These are phyloP conservation scores for Dolichallabes microphthalmus DNA, from an alignment of 2,113 vertebrate species.

Conservation along the genomic window DNA sequence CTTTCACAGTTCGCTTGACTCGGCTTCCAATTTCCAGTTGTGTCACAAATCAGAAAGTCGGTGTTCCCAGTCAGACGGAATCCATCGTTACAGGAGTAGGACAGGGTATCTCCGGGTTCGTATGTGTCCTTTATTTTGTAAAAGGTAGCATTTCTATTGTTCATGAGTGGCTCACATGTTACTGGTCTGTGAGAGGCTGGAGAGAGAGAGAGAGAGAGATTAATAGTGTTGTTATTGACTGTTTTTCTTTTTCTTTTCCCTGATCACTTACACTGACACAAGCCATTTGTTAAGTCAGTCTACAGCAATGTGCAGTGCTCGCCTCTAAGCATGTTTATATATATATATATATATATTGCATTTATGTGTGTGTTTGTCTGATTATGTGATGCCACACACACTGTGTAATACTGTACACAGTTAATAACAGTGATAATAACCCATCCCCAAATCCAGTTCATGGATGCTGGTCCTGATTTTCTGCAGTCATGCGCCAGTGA, in stretches of 20 bases:
- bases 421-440: not conserved
- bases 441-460: not conserved
- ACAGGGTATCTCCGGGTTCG: not conserved
- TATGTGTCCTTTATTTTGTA: not conserved
- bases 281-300: no score
- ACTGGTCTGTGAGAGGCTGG: not conserved
- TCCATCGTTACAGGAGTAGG: conserved; percentile 10
- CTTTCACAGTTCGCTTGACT: not conserved
- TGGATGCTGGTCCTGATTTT: not conserved
- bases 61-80: not conserved
- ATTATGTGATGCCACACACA: not conserved
- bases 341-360: no score
- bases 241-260: not conserved
- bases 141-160: not conserved
- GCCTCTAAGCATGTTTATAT: no score
- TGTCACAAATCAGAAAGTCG: not conserved
- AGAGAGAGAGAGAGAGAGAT: not conserved
- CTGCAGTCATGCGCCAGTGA: not conserved
- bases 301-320: no score
- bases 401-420: not conserved
- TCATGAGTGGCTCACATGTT: not conserved
- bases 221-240: not conserved
- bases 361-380: no score
- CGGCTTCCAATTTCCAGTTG: not conserved
- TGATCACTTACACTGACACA: no score